A percentile compares a stretch with the other conserved stretches of the same genome.
These are phyloP conservation scores for Nephrotoma flavescens DNA, from an alignment of 2,888 invertebrate species.

Conservation along the genomic window DNA sequence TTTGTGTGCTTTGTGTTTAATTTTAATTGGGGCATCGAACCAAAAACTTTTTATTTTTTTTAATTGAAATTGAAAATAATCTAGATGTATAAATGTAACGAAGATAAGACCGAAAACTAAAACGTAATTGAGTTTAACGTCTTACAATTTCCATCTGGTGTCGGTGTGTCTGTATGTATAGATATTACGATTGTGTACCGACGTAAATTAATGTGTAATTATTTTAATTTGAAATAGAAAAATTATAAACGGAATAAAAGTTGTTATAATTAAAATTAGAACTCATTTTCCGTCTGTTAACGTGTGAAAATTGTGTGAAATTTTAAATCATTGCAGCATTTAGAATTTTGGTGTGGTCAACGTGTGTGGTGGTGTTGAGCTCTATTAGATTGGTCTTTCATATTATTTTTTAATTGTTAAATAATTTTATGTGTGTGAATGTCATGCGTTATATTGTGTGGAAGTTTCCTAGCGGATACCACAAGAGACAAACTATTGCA, in stretches of 20 bases:
- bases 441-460: too few relatives aligned
- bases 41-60: not conserved
- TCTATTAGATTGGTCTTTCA: too few relatives aligned
- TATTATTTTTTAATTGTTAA: too few relatives aligned
- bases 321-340: not conserved
- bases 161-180: not conserved
- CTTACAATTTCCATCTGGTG: not conserved
- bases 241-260: not conserved
- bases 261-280: not conserved
- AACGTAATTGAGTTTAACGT: not conserved
- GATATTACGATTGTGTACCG: not conserved
- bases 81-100: not conserved
- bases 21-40: not conserved
- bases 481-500: too few relatives aligned
- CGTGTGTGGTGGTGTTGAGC: not conserved
- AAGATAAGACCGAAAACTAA: not conserved
- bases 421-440: too few relatives aligned
- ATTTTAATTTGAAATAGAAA: not conserved
- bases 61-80: not conserved
- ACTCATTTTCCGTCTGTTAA: not conserved
- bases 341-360: not conserved
- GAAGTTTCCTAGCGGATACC: too few relatives aligned
- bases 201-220: not conserved
- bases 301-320: not conserved
- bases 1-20: not conserved